Percentiles rank a stretch among this genome's conserved stretches.
Conservation (phyloP, 2,888 invertebrate genomes). For the Furcula furcula region DNA sequence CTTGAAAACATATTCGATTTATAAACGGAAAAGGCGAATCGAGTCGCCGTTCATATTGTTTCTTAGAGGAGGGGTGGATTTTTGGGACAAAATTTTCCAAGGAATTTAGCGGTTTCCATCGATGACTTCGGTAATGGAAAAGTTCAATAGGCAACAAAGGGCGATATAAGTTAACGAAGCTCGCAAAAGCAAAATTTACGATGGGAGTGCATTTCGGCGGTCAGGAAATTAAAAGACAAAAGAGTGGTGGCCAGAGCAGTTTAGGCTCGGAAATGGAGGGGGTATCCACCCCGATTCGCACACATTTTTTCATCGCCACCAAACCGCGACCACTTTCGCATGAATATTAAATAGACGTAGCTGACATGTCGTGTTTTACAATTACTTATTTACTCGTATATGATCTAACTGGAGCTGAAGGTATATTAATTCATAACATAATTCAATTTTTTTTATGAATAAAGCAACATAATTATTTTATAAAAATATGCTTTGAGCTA, state of each 20-base stretch:
- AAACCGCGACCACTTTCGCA: constrained; percentile 50
- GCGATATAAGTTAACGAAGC: constrained; percentile 77
- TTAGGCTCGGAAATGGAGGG: constrained; percentile 69
- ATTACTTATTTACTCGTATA: constrained; percentile 2
- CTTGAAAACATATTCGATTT: constrained; percentile 58
- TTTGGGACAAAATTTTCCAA: constrained; percentile 64
- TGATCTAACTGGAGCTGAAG: too few species aligned
- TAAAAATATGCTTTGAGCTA: too few species aligned
- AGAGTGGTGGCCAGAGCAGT: constrained; percentile 71
- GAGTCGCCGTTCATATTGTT: constrained; percentile 52
- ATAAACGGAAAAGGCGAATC: constrained; percentile 58
- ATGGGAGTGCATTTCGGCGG: constrained; percentile 67
- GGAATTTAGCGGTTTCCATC: constrained; percentile 74
- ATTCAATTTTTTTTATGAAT: too few species aligned
- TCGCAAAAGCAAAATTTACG: constrained; percentile 76
- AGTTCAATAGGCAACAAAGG: constrained; percentile 79
- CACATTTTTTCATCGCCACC: constrained; percentile 51
- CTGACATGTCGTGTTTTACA: constrained; percentile 15
- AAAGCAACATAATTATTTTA: too few species aligned
- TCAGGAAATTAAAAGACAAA: constrained; percentile 81
- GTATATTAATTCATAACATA: too few species aligned
- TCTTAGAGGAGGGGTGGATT: constrained; percentile 40
- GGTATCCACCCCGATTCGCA: constrained; percentile 49
- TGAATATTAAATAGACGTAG: constrained; percentile 37
- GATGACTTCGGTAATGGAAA: constrained; percentile 75